Evolutionary conservation across 2,113 vertebrate genomes (phyloP).

Genomic region (Petrocephalus zakoni): DNA sequence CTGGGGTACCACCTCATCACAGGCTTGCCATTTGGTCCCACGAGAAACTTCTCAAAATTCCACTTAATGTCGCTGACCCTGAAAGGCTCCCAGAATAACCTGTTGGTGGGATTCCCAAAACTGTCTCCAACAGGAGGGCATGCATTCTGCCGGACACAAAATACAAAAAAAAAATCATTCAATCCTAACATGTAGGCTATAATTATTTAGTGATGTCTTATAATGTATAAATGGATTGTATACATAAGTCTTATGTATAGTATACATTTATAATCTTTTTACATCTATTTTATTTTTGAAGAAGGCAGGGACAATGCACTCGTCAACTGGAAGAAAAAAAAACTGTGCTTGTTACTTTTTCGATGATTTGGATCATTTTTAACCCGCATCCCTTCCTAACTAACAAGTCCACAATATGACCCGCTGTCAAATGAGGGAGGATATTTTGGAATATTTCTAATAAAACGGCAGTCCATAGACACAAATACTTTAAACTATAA

Average conservation of each 20-base stretch:
- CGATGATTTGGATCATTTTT: neutral
- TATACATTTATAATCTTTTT: neutral
- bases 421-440: neutral
- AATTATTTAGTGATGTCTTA: neutral
- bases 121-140: conserved; percentile 75
- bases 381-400: neutral
- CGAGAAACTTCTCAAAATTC: conserved; percentile 98
- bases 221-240: too few species aligned
- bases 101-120: conserved; percentile 60
- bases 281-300: neutral
- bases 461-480: neutral
- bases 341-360: neutral
- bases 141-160: conserved; percentile 58
- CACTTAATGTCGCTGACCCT: conserved; percentile 84
- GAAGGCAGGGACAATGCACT: neutral
- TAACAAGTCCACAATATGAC: neutral
- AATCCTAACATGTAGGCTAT: neutral
- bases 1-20: conserved; percentile 81
- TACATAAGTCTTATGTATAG: too few species aligned
- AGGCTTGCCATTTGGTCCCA: conserved; percentile 71
- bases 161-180: neutral
- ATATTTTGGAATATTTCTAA: neutral
- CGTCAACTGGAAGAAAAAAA: neutral
- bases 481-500: neutral
- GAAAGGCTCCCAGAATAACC: conserved; percentile 84